Evolutionary conservation across 2,113 vertebrate species (phyloP), one percentile per base, ranked within the genome.

Genomic region (Scatophagus argus): DNA sequence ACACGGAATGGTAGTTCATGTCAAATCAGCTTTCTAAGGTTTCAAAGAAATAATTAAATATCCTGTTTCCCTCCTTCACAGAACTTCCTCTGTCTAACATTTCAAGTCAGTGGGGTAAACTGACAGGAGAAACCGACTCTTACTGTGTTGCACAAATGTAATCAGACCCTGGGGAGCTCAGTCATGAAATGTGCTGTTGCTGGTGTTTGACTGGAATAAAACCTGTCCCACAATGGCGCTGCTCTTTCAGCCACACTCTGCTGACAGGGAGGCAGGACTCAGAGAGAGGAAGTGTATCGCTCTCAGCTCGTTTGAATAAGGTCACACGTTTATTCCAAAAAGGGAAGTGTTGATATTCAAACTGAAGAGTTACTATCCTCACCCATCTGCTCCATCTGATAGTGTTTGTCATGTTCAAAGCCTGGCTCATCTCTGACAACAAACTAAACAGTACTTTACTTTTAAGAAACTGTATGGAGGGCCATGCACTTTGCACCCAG

Each of bases 341-440:
- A 72, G 56, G 87, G 78, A 90, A 90, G 84, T 85, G 80, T 77
- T 89, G 68, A 82, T 85, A 77, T 88, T 88, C 81, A 83, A 87
- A 90, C 73, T 77, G 74, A 69, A 59, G 46, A 69, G 63, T 62
- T 67, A 77, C 83, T 44, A 46, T 49, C 66, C 39, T 83, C 41
- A 6, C 23, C 76, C 73, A 70, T 80, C 87, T 84, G 83, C 58
- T 85, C 61, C 31, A 19, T 62, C 66, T 80, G 78, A 60, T 67
- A 70, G 46, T 64, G 68, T 76, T 63, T 77, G 54, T 54, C 19
- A 14, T 60, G 60, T 49, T 52, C 34, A 25, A 67, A 69, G 23
- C 47, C 72, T 19, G 31, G 62, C 62, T 74, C 44, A 51, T 74
- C 49, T 47, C 70, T 38, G 60, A 82, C 31, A 12, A 17, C 23